Base-by-base conservation (phyloP, 2,888 invertebrate genomes). In the Chironomus riparius region DNA sequence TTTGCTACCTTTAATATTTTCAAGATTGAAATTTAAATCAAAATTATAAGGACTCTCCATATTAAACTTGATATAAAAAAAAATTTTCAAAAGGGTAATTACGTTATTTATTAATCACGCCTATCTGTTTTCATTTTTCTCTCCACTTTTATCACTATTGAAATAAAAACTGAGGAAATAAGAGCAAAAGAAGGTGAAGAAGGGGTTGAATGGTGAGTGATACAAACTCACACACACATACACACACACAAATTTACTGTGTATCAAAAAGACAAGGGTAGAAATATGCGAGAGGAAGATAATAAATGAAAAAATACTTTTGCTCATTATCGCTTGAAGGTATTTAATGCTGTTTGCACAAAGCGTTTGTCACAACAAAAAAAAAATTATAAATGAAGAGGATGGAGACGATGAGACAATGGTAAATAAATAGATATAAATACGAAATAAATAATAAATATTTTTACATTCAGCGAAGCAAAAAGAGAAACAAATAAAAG, bases 311-410 rank as follows among this genome's bases (percentile, higher is more conserved):
- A n/a, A 56, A 56, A 70, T 56, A 48, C 50, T 71, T 50, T 22
- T 50, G 28, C 48, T 71, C 71, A 71, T 71, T 71, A 71, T 71
- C 71, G 71, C 71, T 71, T 50, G 50, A 24, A 71, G 71, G 71
- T 71, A 71, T 71, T 65, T 71, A 71, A 71, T 71, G 56, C 71
- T 48, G 56, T 71, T 24, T 48, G 71, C 71, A 22, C 56, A 50
- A 50, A 22, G 65, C 24, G 21, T 21, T 65, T 24, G 65, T 65
- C 65, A 65, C 65, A 24, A 56, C 18, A 18, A 56, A 56, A 56
- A n/a, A 13, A 50, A 50, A 3, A 50, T 15, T 6, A 56, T 38
- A 38, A 38, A 38, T 28, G 28, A 15, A 50, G 50, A 15, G 50
- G 50, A 50, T 56, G 56, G 56, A 70, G 70, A 7, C 47, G 47